phyloP scores from a whole-genome alignment of 30 jellyfish, hydroid and myxozoan genomes.

The Aurelia sp. region DNA sequence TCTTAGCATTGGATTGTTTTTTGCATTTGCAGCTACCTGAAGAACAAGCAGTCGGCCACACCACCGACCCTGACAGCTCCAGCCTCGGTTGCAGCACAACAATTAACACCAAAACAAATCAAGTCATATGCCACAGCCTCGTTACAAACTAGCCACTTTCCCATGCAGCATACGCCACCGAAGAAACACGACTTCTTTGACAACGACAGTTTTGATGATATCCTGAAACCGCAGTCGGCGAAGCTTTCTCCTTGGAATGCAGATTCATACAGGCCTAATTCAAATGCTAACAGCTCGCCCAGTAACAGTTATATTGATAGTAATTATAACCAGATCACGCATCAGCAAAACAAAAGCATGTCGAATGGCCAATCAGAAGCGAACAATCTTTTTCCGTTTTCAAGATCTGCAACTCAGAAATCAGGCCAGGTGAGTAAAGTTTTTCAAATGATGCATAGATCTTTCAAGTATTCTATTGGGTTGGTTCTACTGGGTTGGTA shows the following conservation, averaged over 20 bases:
- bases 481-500: too few relatives aligned
- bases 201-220: conserved; percentile 36
- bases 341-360: conserved; percentile 34
- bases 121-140: conserved; percentile 60
- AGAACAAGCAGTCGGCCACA: conserved; percentile 60
- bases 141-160: conserved; percentile 33
- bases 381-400: conserved; percentile 14
- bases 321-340: conserved; percentile 53
- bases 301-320: conserved; percentile 25
- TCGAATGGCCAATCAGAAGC: conserved; percentile 49
- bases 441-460: too few relatives aligned
- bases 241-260: conserved; percentile 55
- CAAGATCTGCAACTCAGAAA: conserved; percentile 32
- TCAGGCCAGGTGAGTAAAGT: conserved; percentile 33
- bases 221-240: conserved; percentile 42
- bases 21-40: conserved; percentile 34
- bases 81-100: conserved; percentile 58
- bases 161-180: conserved; percentile 36
- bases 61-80: conserved; percentile 46
- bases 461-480: too few relatives aligned
- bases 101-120: conserved; percentile 42
- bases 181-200: conserved; percentile 60
- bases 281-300: neutral
- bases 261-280: conserved; percentile 33
- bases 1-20: neutral